Evolutionary conservation across 2,888 invertebrate genomes (phyloP).

Genomic region (Antheraea yamamai): DNA sequence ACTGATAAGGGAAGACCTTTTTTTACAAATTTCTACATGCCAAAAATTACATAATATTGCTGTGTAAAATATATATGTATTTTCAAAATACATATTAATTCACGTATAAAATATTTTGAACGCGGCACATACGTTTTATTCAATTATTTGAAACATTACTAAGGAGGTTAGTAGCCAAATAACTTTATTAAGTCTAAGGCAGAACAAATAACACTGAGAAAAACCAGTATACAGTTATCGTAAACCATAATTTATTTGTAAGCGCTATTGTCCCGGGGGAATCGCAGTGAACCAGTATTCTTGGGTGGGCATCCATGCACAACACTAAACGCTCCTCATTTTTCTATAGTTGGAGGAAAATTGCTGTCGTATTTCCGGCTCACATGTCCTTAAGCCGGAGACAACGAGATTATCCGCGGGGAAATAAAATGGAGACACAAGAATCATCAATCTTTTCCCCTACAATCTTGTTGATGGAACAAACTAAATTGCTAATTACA

Average conservation of each 20-base stretch:
- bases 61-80: no score
- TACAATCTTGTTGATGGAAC: constrained; percentile 52
- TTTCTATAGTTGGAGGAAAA: constrained; percentile 79
- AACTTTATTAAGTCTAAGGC: neutral
- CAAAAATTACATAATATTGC: neutral
- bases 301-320: constrained; percentile 63
- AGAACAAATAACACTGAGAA: neutral
- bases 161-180: neutral
- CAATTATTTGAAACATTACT: neutral
- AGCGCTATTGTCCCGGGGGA: constrained; percentile 8
- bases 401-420: constrained; percentile 79
- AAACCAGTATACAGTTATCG: constrained; percentile 10
- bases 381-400: constrained; percentile 78
- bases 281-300: constrained; percentile 36
- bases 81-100: neutral
- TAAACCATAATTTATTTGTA: constrained; percentile 16
- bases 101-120: neutral
- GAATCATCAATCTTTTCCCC: constrained; percentile 70
- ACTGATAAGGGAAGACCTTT: constrained; percentile 38
- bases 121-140: neutral
- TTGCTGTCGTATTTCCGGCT: constrained; percentile 78
- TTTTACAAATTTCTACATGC: neutral
- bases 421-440: constrained; percentile 76
- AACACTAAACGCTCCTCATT: constrained; percentile 75
- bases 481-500: constrained; percentile 48